Conservation (phyloP, 2,113 vertebrate genomes). For the Chunga burmeisteri region DNA sequence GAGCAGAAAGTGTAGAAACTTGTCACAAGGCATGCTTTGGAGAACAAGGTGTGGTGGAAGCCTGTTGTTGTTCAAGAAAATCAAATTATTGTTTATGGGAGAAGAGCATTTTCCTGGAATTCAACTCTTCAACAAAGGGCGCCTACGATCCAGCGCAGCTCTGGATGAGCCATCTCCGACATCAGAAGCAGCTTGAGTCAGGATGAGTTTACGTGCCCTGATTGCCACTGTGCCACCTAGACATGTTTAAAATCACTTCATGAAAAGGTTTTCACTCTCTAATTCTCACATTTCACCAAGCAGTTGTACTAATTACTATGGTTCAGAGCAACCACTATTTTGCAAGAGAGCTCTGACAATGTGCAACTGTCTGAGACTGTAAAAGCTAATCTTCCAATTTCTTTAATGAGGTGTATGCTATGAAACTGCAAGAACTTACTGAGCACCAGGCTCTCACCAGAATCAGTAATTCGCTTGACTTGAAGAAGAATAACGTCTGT, state of each 20-base stretch:
- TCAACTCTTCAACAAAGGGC: background rate
- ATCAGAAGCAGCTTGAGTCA: background rate
- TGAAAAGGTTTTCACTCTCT: background rate
- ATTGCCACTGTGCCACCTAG: background rate
- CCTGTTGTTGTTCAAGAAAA: background rate
- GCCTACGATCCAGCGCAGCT: accelerated
- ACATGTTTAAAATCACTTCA: background rate
- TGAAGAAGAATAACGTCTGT: background rate
- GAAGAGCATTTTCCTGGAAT: background rate
- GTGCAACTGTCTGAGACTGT: background rate
- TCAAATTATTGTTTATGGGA: accelerated
- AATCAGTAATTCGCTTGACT: background rate
- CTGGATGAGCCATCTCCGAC: background rate
- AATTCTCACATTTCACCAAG: background rate
- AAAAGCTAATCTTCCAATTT: background rate
- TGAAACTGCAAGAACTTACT: background rate
- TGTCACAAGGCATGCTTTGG: background rate
- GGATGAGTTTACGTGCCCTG: background rate
- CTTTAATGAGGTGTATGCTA: background rate
- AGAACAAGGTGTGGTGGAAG: background rate
- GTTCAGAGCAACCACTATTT: background rate
- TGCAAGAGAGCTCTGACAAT: background rate
- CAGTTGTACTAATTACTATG: background rate
- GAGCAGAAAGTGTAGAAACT: background rate
- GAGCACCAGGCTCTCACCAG: background rate